A percentile compares a stretch with the other conserved stretches of the same genome.
phyloP scores from a whole-genome alignment of 2,797 vertebrate species.

The Eutrigla gurnardus region DNA sequence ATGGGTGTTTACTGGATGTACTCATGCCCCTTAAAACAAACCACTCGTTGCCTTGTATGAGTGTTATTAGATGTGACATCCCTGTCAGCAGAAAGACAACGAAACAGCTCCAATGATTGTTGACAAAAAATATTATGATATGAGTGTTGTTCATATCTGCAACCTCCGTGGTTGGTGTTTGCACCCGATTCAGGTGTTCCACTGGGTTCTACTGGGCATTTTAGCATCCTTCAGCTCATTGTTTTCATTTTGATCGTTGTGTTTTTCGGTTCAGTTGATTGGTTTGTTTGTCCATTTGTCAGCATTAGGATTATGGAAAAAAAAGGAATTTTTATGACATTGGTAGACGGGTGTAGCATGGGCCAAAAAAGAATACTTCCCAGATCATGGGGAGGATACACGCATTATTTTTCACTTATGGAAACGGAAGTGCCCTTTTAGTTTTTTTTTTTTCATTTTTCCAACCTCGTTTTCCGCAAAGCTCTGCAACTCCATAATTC shows the following conservation, averaged over 20 bases:
- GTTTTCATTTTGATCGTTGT: background rate
- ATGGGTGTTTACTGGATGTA: conserved; percentile 2
- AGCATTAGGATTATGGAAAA: too few relatives aligned
- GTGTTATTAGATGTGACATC: background rate
- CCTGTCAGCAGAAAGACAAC: background rate
- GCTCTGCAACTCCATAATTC: background rate
- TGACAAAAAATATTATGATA: background rate
- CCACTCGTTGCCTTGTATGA: background rate
- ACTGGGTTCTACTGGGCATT: background rate
- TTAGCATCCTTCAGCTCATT: background rate
- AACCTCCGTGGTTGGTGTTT: background rate
- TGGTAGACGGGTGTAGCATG: too few relatives aligned
- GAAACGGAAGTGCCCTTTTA: too few relatives aligned
- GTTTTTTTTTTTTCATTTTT: background rate
- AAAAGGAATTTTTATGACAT: too few relatives aligned
- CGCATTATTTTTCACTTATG: too few relatives aligned
- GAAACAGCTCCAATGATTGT: background rate
- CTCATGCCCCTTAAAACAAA: background rate
- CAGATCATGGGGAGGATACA: too few relatives aligned
- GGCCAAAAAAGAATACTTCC: too few relatives aligned
- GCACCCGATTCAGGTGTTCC: too few relatives aligned
- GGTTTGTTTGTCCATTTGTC: too few relatives aligned
- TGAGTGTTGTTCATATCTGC: background rate
- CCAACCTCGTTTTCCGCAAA: background rate
- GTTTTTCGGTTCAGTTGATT: background rate